phyloP scores from a whole-genome alignment of 2,113 vertebrate genomes.

The Oenanthe oenanthe region DNA sequence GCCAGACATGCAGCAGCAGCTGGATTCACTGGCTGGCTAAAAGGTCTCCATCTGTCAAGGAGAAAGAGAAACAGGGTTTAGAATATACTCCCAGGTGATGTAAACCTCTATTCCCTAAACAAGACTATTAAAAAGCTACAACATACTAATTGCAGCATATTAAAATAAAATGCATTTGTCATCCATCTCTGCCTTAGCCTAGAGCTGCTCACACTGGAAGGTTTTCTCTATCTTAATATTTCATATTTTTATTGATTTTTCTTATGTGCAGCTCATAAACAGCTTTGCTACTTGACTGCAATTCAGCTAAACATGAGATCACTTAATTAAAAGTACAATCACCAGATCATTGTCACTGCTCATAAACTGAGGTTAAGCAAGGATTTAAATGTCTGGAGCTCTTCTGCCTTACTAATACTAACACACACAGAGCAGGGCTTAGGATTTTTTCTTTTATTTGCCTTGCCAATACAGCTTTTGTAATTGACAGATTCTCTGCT shows the following conservation, averaged over 20 bases:
- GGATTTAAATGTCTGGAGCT: background rate
- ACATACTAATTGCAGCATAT: background rate
- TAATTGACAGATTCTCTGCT: background rate
- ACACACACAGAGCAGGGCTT: background rate
- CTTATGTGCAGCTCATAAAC: background rate
- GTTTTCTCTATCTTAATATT: background rate
- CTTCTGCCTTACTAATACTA: background rate
- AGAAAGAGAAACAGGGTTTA: background rate
- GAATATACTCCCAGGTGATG: background rate
- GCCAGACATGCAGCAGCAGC: slow-evolving; percentile 87
- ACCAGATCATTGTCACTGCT: background rate
- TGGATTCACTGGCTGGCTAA: slow-evolving; percentile 85
- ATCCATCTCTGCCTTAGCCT: background rate
- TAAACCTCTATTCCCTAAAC: background rate
- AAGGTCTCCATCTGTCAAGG: slow-evolving; percentile 88
- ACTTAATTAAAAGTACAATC: background rate
- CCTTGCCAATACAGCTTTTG: background rate
- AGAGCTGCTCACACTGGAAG: background rate
- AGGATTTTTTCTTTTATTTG: background rate
- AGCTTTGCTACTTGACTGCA: background rate
- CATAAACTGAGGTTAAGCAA: background rate
- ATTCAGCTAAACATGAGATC: background rate
- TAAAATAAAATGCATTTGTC: background rate
- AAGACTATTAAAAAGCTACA: background rate
- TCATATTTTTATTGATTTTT: background rate